Conservation (phyloP, 2,113 vertebrate genomes). For the Diadophis punctatus region DNA sequence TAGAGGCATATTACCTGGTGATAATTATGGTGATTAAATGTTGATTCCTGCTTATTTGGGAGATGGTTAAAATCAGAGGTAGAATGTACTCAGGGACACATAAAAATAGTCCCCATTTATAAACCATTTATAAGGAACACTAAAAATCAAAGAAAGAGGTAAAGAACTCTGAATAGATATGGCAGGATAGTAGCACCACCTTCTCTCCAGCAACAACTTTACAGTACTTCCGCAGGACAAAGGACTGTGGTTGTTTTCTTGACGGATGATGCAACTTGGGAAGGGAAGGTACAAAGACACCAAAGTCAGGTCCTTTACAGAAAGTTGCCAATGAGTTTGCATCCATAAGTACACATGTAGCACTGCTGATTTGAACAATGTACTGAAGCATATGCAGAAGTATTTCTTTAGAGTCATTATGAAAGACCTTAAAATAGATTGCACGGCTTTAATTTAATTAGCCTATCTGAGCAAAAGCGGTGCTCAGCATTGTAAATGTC, state of each 20-base stretch:
- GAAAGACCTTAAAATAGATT: not conserved
- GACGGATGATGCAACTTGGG: not conserved
- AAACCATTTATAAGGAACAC: not conserved
- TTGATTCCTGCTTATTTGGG: not conserved
- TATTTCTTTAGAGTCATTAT: not conserved
- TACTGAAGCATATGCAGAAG: not conserved
- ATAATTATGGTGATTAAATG: not conserved
- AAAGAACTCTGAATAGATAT: not conserved
- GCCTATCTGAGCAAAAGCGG: not conserved
- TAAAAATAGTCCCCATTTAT: not conserved
- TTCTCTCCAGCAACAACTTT: not conserved
- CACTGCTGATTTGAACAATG: not conserved
- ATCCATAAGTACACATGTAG: not conserved
- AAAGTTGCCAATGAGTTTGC: not conserved
- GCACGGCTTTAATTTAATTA: not conserved
- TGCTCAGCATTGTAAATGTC: conserved; percentile 18
- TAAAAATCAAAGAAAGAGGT: not conserved
- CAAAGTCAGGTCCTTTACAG: not conserved
- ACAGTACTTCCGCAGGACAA: not conserved
- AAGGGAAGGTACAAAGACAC: not conserved
- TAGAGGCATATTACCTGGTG: not conserved
- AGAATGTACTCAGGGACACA: not conserved
- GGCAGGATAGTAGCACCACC: not conserved
- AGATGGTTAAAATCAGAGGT: not conserved
- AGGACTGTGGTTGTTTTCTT: not conserved